These are phyloP conservation scores for Abrostola tripartita DNA, from an alignment of 2,888 invertebrate species.

Conservation along the genomic window DNA sequence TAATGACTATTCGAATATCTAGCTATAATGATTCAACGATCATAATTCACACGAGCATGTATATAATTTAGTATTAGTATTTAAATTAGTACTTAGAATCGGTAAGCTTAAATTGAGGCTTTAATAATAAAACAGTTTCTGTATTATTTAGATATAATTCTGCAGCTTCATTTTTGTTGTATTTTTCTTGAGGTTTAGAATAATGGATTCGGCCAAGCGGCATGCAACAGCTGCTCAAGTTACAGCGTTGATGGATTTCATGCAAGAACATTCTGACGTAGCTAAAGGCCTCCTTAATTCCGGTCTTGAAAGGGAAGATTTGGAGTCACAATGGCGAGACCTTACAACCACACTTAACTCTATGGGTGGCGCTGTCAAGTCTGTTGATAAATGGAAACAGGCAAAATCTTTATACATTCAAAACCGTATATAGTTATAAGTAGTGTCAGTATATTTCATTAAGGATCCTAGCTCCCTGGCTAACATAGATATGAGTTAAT, in stretches of 20 bases:
- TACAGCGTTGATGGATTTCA: conserved; percentile 60
- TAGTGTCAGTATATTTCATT: no score
- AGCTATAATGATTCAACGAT: no score
- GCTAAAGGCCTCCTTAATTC: conserved; percentile 56
- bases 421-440: no score
- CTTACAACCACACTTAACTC: conserved; percentile 52
- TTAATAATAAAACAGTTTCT: no score
- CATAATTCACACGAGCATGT: no score
- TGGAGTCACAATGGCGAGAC: conserved; percentile 60
- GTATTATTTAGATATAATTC: background rate
- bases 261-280: conserved; percentile 60
- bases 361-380: conserved; percentile 60
- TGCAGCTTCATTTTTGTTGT: conserved; percentile 7
- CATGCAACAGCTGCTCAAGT: conserved; percentile 62
- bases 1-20: no score
- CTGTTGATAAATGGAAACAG: conserved; percentile 66
- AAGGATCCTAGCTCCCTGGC: no score
- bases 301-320: conserved; percentile 55
- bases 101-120: no score
- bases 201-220: conserved; percentile 59
- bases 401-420: conserved; percentile 28
- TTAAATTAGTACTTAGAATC: no score
- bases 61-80: background rate
- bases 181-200: conserved; percentile 11
- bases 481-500: no score